Base-by-base conservation (phyloP, 1,140 invertebrate genomes). In the Lamellibrachia luymesi region DNA sequence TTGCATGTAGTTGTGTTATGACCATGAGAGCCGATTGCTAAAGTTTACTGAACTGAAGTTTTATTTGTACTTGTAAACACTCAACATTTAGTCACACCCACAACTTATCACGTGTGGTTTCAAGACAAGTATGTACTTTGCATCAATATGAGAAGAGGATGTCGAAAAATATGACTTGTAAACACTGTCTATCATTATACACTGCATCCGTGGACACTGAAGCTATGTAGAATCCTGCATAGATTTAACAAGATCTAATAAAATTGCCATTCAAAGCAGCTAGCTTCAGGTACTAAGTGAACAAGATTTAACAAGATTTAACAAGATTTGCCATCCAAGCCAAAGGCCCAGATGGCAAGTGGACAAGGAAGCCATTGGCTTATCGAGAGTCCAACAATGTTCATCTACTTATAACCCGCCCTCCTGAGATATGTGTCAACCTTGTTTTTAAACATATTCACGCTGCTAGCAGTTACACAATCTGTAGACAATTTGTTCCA, bases 131-230 rank as follows among this genome's bases (percentile, higher is more conserved):
- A 22, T 8, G 64, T 80, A 80, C 64, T 80, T 22, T 80, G 64
- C 17, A 10, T 2, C 64, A 80, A 22, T 8, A 80, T 22, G 64
- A 80, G 64, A 56, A 56, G 64, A 80, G 64, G 64, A 80, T 80
- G 64, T 80, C 8, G 91, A 91, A 91, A 4, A n/a, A 91, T 50
- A 91, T 91, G 91, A 50, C 13, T 22, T 91, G 91, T 91, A 50
- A 50, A 91, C 56, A 64, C 27, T 50, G 38, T 90, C 51, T 50
- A 91, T 49, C 89, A 51, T 2, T 80, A 80, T 4, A 80, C 64
- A 80, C 64, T 80, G 64, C 13, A 8, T 2, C 13, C 64, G 17
- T 22, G 25, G 64, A 80, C 64, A 80, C 17, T 80, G 64, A 80
- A 80, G 13, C 64, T 80, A 22, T 22, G 25, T 17, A 80, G 64